These are phyloP conservation scores for Periophthalmodon schlosseri DNA, from an alignment of 2,113 vertebrate genomes.

Conservation along the genomic window DNA sequence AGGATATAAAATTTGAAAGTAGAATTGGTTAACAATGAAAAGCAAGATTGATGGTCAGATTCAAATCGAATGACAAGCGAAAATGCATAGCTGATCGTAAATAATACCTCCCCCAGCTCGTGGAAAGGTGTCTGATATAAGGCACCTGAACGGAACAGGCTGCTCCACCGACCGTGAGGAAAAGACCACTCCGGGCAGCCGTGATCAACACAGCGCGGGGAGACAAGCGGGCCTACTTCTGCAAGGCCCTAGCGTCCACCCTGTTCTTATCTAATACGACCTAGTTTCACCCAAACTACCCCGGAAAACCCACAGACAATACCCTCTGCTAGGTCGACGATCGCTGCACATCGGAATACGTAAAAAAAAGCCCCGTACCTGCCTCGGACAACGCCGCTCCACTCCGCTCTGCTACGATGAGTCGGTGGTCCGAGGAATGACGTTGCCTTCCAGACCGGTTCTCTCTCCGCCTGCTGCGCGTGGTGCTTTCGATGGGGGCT, in stretches of 20 bases:
- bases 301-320: conserved; percentile 11
- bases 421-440: conserved; percentile 71
- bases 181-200: conserved; percentile 37
- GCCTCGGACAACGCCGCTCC: conserved; percentile 78
- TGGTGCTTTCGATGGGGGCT: conserved; percentile 66
- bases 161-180: conserved; percentile 42
- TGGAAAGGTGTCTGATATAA: conserved; percentile 47
- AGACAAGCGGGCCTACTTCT: conserved; percentile 64
- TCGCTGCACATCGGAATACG: not conserved
- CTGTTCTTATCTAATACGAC: conserved; percentile 67
- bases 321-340: not conserved
- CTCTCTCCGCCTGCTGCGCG: conserved; percentile 71
- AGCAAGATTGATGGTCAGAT: not conserved
- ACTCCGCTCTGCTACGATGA: conserved; percentile 68
- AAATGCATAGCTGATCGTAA: not conserved
- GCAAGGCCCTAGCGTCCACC: conserved; percentile 76
- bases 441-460: conserved; percentile 72
- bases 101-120: conserved; percentile 44
- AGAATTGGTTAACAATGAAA: not conserved
- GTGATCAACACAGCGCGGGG: conserved; percentile 66
- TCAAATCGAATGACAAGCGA: not conserved
- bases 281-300: conserved; percentile 48
- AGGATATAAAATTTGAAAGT: conserved; percentile 19
- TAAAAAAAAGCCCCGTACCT: conserved; percentile 55
- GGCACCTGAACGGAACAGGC: conserved; percentile 55